Base-by-base conservation (phyloP, 1,140 invertebrate species). In the Drosophila arizonae region DNA sequence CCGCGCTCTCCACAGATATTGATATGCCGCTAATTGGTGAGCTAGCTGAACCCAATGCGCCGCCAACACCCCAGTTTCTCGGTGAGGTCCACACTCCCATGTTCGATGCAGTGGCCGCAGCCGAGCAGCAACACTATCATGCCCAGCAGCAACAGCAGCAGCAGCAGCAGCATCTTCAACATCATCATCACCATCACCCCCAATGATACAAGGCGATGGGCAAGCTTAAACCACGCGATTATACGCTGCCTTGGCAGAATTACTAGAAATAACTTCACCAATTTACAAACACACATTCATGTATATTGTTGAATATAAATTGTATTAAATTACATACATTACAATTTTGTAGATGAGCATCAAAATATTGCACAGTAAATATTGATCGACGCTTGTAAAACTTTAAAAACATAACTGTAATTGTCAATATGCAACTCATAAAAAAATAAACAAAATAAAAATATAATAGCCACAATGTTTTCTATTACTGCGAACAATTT, bases 31-130 rank as follows among this genome's bases (percentile, higher is more conserved):
- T 91, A 5, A 91, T 91, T 61, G 90, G 90, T 6, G 90, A 91
- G 45, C 48, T 91, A 15, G 54, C 90, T 21, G 90, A 91, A 52
- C 90, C 90, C 0, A 91, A 91, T 77, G 80, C 90, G 4, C 90
- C 90, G 26, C 79, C 82, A 30, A 91, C 90, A 4, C 89, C 90
- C 6, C 90, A 91, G 63, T 91, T 91, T 51, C 54, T 91, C 10
- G 90, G 90, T n/a, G 90, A 91, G 48, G 90, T 91, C 4, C 90
- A 91, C 55, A 91, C 90, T 6, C 90, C 90, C 26, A 91, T 91
- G 90, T 91, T 91, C 48, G 90, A 91, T 75, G 90, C 90, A 1
- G 90, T 88, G 41, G 90, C 90, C 46, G 90, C 86, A 41, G 90
- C 90, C 28, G 90, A 91, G 72, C 90, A 91, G 60, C 90, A 91